These are phyloP conservation scores for Tyria jacobaeae DNA, from an alignment of 2,888 invertebrate species.

Conservation along the genomic window DNA sequence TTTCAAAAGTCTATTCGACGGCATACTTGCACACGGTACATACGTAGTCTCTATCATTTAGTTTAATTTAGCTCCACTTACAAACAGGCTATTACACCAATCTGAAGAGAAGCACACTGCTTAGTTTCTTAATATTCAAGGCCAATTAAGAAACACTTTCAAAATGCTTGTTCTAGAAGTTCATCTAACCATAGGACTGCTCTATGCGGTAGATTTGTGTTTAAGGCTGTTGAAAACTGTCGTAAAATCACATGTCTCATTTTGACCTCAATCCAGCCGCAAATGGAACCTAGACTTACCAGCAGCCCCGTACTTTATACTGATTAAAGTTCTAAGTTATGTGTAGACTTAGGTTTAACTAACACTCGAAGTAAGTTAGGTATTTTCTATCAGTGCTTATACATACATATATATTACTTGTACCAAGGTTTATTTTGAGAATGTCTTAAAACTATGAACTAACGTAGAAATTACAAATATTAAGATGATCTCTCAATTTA, in stretches of 20 bases:
- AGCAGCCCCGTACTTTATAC: not conserved
- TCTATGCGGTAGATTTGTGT: not conserved
- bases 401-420: not conserved
- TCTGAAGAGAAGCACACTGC: no score
- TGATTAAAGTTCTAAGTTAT: constrained; percentile 5
- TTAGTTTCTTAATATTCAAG: no score
- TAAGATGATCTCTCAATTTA: no score
- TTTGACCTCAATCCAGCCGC: not conserved
- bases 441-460: not conserved
- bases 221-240: constrained; percentile 7
- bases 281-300: constrained; percentile 2
- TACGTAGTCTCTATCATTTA: no score
- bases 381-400: not conserved
- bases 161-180: not conserved
- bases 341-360: constrained; percentile 6
- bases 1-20: not conserved
- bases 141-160: no score
- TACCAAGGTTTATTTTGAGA: not conserved
- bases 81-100: no score
- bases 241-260: constrained; percentile 4
- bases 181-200: not conserved
- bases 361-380: not conserved
- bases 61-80: no score
- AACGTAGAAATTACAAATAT: no score
- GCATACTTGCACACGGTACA: no score